phyloP scores from a whole-genome alignment of 2,888 invertebrate species.

The Spisula solida region DNA sequence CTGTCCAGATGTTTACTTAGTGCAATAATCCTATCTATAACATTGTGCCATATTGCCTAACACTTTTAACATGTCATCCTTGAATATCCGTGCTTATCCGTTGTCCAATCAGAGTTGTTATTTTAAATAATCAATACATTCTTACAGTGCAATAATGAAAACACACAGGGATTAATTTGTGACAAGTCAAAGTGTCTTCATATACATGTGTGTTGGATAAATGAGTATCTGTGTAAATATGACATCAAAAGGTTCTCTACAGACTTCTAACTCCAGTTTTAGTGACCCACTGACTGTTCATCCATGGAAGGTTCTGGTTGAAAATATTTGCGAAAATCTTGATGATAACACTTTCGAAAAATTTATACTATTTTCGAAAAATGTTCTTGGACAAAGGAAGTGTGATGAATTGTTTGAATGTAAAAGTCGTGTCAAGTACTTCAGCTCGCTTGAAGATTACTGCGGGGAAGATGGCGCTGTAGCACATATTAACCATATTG shows the following conservation, averaged over 20 bases:
- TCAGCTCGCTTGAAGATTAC: slow-evolving; percentile 11
- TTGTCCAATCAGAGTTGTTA: too few species aligned
- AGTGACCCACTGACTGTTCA: slow-evolving; percentile 26
- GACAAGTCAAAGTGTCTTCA: too few species aligned
- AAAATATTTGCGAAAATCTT: slow-evolving; percentile 33
- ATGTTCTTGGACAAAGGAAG: neutral
- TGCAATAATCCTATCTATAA: too few species aligned
- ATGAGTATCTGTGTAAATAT: neutral
- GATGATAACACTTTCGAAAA: neutral
- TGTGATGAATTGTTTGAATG: neutral
- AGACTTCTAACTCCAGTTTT: slow-evolving; percentile 36
- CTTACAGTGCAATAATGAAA: too few species aligned
- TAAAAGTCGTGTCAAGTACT: slow-evolving; percentile 4
- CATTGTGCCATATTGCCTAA: too few species aligned
- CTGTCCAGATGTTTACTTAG: too few species aligned
- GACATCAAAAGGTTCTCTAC: neutral
- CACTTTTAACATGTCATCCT: too few species aligned
- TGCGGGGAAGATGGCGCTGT: slow-evolving; percentile 32
- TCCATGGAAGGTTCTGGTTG: slow-evolving; percentile 35
- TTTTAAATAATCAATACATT: too few species aligned
- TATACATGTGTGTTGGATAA: neutral
- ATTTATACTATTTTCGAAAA: slow-evolving; percentile 28
- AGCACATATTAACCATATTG: slow-evolving; percentile 26
- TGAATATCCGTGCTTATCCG: too few species aligned
- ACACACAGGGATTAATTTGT: too few species aligned